A percentile compares a stretch with the other conserved stretches of the same genome.
phyloP scores from a whole-genome alignment of 2,888 invertebrate species.

The Cartodere bifasciata region DNA sequence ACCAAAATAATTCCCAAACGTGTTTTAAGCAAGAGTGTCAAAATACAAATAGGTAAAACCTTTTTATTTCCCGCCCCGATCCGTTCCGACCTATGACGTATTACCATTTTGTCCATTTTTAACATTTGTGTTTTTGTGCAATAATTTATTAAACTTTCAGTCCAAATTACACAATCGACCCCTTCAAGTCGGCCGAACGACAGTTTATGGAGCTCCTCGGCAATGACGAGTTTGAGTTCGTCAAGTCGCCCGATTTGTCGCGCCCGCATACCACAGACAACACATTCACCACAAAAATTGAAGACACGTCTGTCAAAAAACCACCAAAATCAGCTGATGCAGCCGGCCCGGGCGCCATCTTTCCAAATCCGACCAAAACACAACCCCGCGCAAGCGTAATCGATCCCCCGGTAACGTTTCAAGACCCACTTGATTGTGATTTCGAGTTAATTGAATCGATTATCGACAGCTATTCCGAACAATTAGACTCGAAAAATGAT shows the following conservation, averaged over 20 bases:
- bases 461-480: constrained; percentile 22
- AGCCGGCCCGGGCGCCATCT: background rate
- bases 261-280: constrained; percentile 34
- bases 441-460: constrained; percentile 32
- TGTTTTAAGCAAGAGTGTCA: too few species aligned
- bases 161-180: too few species aligned
- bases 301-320: constrained; percentile 9
- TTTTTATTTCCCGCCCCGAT: too few species aligned
- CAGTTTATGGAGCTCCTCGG: constrained; percentile 72
- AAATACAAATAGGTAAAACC: too few species aligned
- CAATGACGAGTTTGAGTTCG: constrained; percentile 42
- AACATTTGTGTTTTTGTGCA: constrained; percentile 8
- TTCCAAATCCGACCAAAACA: constrained; percentile 1
- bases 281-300: constrained; percentile 14
- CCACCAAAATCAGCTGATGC: constrained; percentile 11
- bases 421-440: constrained; percentile 20
- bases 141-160: constrained; percentile 29
- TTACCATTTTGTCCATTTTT: too few species aligned
- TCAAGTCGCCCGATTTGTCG: constrained; percentile 22
- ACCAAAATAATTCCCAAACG: too few species aligned
- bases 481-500: constrained; percentile 1
- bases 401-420: constrained; percentile 7
- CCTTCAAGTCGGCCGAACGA: constrained; percentile 65
- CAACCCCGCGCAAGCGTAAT: background rate
- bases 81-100: too few species aligned